These are phyloP conservation scores for Chloroceryle amazona DNA, from an alignment of 2,797 vertebrate genomes.

Conservation along the genomic window DNA sequence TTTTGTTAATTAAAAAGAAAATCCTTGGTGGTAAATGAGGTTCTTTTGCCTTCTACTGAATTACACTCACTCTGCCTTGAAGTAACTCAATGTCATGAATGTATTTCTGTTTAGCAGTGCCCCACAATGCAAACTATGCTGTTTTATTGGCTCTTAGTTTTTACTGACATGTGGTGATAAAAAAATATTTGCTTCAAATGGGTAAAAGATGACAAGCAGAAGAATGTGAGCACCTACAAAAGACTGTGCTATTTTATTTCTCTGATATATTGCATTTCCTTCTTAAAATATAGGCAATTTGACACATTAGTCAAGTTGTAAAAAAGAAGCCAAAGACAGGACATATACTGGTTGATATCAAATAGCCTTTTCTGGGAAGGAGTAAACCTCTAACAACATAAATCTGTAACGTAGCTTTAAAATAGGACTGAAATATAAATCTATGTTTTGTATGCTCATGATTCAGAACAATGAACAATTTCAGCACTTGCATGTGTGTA, in stretches of 20 bases:
- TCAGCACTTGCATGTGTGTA: accelerated
- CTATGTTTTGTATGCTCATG: not conserved
- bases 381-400: not conserved
- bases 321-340: constrained; percentile 5
- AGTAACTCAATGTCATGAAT: not conserved
- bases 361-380: not conserved
- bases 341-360: constrained; percentile 32
- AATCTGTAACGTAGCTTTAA: constrained; percentile 4
- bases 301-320: not conserved
- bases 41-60: not conserved
- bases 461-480: not conserved
- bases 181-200: constrained; percentile 46
- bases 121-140: not conserved
- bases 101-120: not conserved
- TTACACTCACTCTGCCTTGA: not conserved
- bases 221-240: constrained; percentile 3
- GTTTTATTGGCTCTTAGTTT: constrained; percentile 47
- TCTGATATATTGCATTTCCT: not conserved
- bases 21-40: not conserved
- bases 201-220: constrained; percentile 20
- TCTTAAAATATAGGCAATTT: constrained; percentile 31
- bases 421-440: not conserved
- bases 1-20: not conserved
- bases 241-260: not conserved
- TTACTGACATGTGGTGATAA: constrained; percentile 32